phyloP scores from a whole-genome alignment of 2,888 invertebrate genomes.

The Scaptomyza cyrtandrae region DNA sequence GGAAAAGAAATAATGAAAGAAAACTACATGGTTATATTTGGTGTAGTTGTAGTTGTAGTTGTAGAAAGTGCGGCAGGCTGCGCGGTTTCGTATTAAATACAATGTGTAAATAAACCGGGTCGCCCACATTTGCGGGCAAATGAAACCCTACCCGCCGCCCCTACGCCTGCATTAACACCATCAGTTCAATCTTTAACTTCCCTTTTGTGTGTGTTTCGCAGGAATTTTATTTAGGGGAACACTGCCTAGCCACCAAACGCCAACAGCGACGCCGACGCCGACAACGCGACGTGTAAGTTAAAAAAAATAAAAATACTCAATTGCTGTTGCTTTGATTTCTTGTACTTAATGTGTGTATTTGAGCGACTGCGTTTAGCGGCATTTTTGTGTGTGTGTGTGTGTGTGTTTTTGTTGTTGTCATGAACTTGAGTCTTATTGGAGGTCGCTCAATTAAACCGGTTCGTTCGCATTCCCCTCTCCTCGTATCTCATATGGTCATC shows the following conservation, averaged over 20 bases:
- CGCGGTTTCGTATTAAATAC: conserved; percentile 54
- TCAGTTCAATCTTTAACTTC: conserved; percentile 42
- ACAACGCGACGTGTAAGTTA: conserved; percentile 32
- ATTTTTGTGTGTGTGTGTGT: conserved; percentile 7
- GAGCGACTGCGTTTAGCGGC: conserved; percentile 42
- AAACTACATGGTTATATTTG: conserved; percentile 33
- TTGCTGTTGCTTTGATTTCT: conserved; percentile 15
- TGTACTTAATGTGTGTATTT: conserved; percentile 23
- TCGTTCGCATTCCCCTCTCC: conserved; percentile 19
- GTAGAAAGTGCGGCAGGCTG: conserved; percentile 67
- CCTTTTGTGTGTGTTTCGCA: conserved; percentile 42
- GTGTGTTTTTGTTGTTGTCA: conserved; percentile 28
- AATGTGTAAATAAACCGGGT: conserved; percentile 76
- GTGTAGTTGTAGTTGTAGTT: conserved; percentile 35
- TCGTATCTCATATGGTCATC: conserved; percentile 11
- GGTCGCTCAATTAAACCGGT: conserved; percentile 79
- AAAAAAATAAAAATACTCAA: conserved; percentile 11
- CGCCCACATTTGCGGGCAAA: conserved; percentile 45
- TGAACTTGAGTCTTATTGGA: conserved; percentile 79
- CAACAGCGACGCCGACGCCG: conserved; percentile 23
- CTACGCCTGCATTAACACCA: background rate
- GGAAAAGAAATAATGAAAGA: conserved; percentile 21
- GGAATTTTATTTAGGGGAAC: conserved; percentile 42
- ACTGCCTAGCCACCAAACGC: conserved; percentile 31
- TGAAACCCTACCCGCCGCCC: conserved; percentile 9